Evolutionary conservation across 2,797 vertebrate genomes (phyloP), one percentile per base, ranked within the genome.

Genomic region (Poliocrania exsul): DNA sequence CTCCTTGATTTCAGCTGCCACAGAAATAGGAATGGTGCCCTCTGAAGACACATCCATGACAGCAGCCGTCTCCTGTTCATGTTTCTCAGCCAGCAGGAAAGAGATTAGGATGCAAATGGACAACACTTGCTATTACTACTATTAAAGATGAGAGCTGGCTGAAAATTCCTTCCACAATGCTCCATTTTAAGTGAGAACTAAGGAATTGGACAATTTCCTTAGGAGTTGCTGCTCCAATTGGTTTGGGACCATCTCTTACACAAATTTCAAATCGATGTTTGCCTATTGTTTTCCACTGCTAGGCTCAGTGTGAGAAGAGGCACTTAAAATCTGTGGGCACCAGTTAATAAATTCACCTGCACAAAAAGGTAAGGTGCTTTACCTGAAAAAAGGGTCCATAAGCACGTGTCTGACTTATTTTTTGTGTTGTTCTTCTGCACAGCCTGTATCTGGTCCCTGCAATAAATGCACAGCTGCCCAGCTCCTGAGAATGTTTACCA

Each of bases 311-410:
- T 60, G 44, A 74, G 81, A 86, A 84, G 80, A 61, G 13, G 18
- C 17, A 14, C 31, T 40, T 54, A 23, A 1, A 5, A 12, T 37
- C 40, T 1, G 0, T 64, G 17, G 23, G 38, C 5, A 8, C n/a
- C 16, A 4, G 35, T 35, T 62, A 23, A 49, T 40, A 53, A 37
- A 73, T 73, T 15, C 54, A 77, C 44, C 60, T 83, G 61, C 35
- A 70, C 35, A 11, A 47, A 33, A 77, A 53, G 26, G 16, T 54
- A 56, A 47, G 42, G 38, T 73, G 26, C 29, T 86, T 83, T 66
- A 26, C 42, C 23, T 60, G 72, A 35, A 47, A 38, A 86, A 19
- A 5, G 1, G 17, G 35, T 70, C 47, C 49, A 66, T 77, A 61
- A 58, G n/a, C n/a, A 61, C 3, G 5, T 53, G 38, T 44, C 46